Evolutionary conservation across 1,140 invertebrate genomes (phyloP), one percentile per base, ranked within the genome.

Genomic region (Calliopsis andreniformis): DNA sequence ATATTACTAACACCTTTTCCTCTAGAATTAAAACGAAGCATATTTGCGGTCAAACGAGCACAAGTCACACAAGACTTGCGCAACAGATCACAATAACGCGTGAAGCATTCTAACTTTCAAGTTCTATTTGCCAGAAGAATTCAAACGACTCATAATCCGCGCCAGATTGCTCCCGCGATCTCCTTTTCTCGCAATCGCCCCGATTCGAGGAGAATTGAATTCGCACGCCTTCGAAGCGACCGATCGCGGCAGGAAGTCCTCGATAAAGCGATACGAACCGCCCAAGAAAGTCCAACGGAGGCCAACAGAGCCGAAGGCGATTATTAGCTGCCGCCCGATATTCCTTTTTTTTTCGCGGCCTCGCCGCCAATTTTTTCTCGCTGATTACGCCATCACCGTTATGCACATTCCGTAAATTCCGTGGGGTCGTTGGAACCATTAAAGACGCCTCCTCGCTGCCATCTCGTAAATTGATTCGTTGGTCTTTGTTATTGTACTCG

Each of bases 401-500:
- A 87, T 72, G 63, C 72, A 72, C 84, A 82, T 87, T 84, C 81
- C 73, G 63, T 61, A 73, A 78, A 83, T 82, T 79, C 59, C 47
- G 42, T 30, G 32, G 20, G 56, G 56, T 73, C 83, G 61, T 80
- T 82, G 63, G 68, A 55, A 70, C 68, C 76, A 72, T 83, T 81
- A 70, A 85, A 66, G 32, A 18, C 47, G 62, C 56, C 49, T 78
- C 61, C 25, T 16, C 35, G 12, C 69, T 18, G 20, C 28, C 47
- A 43, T 66, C 25, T 14, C 16, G 32, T 63, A 63, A 25, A 47
- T 20, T 53, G 32, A 51, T 61, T 39, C 45, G 8, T 47, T 16
- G 3, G 39, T n/a, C 14, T 55, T 55, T 45, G 39, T n/a, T 8
- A 39, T 55, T 45, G 39, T 23, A 32, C 39, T 42, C 35, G n/a